Evolutionary conservation across 2,113 vertebrate genomes (phyloP).

Genomic region (Glaucidium brasilianum): DNA sequence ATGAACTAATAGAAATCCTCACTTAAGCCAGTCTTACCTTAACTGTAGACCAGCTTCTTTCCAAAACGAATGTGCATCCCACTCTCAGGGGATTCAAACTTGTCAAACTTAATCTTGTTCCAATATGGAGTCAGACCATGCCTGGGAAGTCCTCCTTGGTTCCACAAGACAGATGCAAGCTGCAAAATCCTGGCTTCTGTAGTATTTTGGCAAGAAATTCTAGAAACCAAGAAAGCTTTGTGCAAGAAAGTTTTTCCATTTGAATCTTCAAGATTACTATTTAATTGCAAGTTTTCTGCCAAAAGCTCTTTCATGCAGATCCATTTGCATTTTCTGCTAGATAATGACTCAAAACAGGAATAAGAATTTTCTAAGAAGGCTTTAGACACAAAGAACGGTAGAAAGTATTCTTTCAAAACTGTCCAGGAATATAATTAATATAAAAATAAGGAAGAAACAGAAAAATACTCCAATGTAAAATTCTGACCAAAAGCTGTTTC

Average conservation of each 20-base stretch:
- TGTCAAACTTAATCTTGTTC: neutral
- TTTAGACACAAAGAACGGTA: neutral
- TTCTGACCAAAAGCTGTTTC: neutral
- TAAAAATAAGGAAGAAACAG: neutral
- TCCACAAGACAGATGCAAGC: neutral
- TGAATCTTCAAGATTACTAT: neutral
- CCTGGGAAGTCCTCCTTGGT: neutral
- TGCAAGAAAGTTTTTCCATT: neutral
- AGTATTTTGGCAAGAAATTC: neutral
- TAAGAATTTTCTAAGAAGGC: neutral
- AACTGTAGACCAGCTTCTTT: neutral
- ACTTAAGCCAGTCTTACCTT: neutral
- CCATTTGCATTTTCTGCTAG: neutral
- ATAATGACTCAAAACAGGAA: neutral
- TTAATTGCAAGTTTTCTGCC: neutral
- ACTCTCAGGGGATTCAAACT: rapidly evolving
- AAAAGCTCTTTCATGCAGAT: neutral
- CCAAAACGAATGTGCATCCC: neutral
- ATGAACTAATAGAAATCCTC: neutral
- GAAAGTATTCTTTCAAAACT: neutral
- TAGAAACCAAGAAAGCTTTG: neutral
- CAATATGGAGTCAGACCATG: rapidly evolving
- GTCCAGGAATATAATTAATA: neutral
- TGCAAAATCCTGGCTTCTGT: neutral
- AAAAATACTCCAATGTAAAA: neutral